Conservation (phyloP, 2,888 invertebrate genomes). For the Heteropelma amictum region DNA sequence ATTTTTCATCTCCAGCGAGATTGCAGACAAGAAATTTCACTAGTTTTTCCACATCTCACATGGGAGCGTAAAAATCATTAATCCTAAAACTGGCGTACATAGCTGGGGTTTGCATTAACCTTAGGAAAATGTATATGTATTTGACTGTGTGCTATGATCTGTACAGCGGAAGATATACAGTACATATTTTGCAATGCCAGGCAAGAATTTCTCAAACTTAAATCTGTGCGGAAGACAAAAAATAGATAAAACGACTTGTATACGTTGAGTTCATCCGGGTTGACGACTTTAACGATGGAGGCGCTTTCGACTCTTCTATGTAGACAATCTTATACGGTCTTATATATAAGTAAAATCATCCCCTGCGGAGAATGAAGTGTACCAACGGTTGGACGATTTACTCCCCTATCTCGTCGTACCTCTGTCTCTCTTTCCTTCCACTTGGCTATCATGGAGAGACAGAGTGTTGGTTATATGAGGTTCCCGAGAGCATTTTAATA, state of each 20-base stretch:
- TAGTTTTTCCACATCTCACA: too few relatives aligned
- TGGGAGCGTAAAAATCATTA: too few relatives aligned
- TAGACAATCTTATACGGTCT: constrained; percentile 48
- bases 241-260: neutral
- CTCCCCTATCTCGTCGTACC: neutral
- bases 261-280: constrained; percentile 8
- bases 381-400: neutral
- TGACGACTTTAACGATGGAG: constrained; percentile 40
- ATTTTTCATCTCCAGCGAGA: too few relatives aligned
- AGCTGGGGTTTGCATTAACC: too few relatives aligned
- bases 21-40: too few relatives aligned
- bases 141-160: too few relatives aligned
- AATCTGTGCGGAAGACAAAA: neutral
- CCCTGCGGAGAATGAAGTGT: constrained; percentile 32
- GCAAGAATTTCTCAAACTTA: too few relatives aligned
- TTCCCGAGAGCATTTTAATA: constrained; percentile 38
- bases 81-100: too few relatives aligned
- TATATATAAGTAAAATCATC: constrained; percentile 56
- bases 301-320: constrained; percentile 28
- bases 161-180: too few relatives aligned
- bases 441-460: neutral
- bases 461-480: neutral
- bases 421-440: neutral
- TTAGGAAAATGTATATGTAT: too few relatives aligned
- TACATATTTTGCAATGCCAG: too few relatives aligned